phyloP scores from a whole-genome alignment of 2,888 invertebrate genomes.

The Ectemnius continuus region DNA sequence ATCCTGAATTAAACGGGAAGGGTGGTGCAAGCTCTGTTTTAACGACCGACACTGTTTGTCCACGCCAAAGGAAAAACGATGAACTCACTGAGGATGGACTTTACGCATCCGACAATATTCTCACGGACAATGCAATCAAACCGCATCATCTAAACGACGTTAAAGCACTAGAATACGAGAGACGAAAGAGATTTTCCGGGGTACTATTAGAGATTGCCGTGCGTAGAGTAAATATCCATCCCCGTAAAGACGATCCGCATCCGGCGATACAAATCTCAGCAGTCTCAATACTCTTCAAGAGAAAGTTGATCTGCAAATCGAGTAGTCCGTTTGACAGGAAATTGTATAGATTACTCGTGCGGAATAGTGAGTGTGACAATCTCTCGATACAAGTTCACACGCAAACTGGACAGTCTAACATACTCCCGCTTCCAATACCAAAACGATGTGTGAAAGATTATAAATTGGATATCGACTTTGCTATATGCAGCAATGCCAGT shows the following conservation, averaged over 20 bases:
- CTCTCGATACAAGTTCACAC: slow-evolving; percentile 66
- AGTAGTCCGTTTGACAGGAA: slow-evolving; percentile 71
- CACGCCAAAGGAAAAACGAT: slow-evolving; percentile 22
- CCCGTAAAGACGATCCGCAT: slow-evolving; percentile 44
- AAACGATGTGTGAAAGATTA: slow-evolving; percentile 62
- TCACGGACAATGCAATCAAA: slow-evolving; percentile 66
- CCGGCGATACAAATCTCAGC: slow-evolving; percentile 59
- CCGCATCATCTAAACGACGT: slow-evolving; percentile 59
- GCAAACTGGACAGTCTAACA: slow-evolving; percentile 57
- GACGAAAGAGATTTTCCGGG: slow-evolving; percentile 47
- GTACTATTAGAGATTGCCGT: slow-evolving; percentile 71
- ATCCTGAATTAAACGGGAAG: slow-evolving; percentile 50
- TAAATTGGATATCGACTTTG: slow-evolving; percentile 71
- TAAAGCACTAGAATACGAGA: slow-evolving; percentile 54
- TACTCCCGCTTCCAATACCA: slow-evolving; percentile 72
- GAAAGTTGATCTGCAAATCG: slow-evolving; percentile 68
- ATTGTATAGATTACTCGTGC: slow-evolving; percentile 70
- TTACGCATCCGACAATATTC: slow-evolving; percentile 62
- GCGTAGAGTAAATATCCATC: slow-evolving; percentile 66
- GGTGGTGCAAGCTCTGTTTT: slow-evolving; percentile 45
- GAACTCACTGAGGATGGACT: slow-evolving; percentile 64
- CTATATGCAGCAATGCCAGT: slow-evolving; percentile 61
- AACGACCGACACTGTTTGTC: slow-evolving; percentile 29
- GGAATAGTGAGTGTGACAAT: slow-evolving; percentile 63
- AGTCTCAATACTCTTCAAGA: slow-evolving; percentile 66